phyloP scores from a whole-genome alignment of 2,113 vertebrate species.

The Prunella fulvescens region DNA sequence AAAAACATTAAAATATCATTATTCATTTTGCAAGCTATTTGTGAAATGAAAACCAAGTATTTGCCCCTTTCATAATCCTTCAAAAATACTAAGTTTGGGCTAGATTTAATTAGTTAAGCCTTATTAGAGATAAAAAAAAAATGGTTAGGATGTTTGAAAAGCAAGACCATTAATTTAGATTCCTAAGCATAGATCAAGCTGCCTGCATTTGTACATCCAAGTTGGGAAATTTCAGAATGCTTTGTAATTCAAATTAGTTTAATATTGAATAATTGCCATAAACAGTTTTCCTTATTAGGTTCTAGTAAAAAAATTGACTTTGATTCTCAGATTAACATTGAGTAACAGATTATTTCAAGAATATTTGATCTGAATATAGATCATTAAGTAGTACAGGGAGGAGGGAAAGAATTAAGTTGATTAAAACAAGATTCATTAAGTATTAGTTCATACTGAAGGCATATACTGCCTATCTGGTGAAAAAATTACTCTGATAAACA shows the following conservation, averaged over 20 bases:
- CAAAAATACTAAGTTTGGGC: background rate
- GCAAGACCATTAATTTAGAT: background rate
- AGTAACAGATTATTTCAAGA: background rate
- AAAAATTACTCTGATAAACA: background rate
- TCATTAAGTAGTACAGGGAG: background rate
- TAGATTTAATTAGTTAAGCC: background rate
- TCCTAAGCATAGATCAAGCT: background rate
- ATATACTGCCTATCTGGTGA: background rate
- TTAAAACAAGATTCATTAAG: background rate
- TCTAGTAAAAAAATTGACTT: background rate
- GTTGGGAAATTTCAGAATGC: background rate
- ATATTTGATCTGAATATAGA: background rate
- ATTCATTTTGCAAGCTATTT: background rate
- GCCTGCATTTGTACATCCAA: background rate
- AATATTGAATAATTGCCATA: background rate
- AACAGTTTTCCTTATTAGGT: background rate
- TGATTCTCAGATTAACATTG: background rate
- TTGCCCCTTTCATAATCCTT: background rate
- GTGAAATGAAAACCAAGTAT: background rate
- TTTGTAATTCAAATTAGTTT: background rate
- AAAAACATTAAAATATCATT: background rate
- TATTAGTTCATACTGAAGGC: background rate
- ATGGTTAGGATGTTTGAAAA: background rate
- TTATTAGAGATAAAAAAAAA: background rate
- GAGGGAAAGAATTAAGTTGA: background rate